Evolutionary conservation across 2,888 invertebrate species (phyloP).

Genomic region (Julus scandinavius): DNA sequence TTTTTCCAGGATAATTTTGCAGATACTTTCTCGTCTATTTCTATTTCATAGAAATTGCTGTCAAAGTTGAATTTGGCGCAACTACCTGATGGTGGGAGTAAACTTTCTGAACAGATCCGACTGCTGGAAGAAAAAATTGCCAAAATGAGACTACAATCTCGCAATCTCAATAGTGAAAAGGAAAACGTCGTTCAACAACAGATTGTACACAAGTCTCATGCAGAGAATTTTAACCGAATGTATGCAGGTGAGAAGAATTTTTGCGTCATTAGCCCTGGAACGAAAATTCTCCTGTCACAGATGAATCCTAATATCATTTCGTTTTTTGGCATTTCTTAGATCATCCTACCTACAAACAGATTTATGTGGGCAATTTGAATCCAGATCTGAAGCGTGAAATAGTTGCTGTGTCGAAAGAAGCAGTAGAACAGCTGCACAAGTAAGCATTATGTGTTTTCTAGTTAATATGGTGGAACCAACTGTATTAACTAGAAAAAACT

Average conservation of each 20-base stretch:
- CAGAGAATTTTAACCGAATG: neutral
- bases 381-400: conserved; percentile 47
- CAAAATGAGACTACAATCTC: neutral
- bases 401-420: conserved; percentile 47
- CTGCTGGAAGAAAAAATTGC: neutral
- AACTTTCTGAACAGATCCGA: neutral
- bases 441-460: neutral
- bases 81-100: conserved; percentile 43
- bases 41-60: conserved; percentile 6
- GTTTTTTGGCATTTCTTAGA: neutral
- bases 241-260: neutral
- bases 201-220: neutral
- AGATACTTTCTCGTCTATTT: no score
- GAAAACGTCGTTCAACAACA: neutral
- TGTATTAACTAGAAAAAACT: no score
- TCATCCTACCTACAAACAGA: neutral
- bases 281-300: neutral
- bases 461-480: no score
- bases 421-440: conserved; percentile 55
- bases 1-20: no score
- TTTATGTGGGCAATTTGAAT: conserved; percentile 53
- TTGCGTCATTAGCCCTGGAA: neutral
- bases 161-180: neutral
- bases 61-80: neutral
- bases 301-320: neutral